Evolutionary conservation across 1,140 invertebrate species (phyloP), one percentile per base, ranked within the genome.

Genomic region (Cheumatopsyche charites): DNA sequence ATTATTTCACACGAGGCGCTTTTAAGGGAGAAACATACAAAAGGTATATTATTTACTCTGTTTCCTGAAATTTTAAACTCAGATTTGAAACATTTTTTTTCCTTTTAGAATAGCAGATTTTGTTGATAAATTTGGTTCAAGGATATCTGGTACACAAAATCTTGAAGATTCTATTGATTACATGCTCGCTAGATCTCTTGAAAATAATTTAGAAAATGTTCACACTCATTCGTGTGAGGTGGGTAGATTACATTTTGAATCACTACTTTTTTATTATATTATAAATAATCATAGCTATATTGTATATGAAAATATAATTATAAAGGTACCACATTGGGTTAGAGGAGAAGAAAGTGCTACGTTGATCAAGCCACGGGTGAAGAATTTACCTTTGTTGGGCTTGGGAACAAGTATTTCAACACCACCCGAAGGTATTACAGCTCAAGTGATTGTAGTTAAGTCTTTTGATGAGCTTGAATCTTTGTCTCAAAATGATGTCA

Each of bases 101-200:
- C 5, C 47, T 74, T 71, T 47, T n/a, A 85, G 89, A 78, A 78
- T 92, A 15, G 82, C 86, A 1, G 72, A 79, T 12, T 90, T 92
- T 78, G 86, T 89, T 0, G 90, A 92, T 75, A 87, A 82, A 72
- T 92, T 91, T 82, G 90, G 90, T 1, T 79, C 82, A 3, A 80
- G 91, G 73, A 78, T 90, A 25, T 78, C 87, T 0, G 90, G 90
- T 1, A 86, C 88, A 0, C 45, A 85, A 68, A 82, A 79, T 72
- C 81, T 91, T 11, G 89, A 91, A 80, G 78, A 87, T 71, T 80
- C 90, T 0, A 92, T 92, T 58, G 88, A 92, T 81, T 90, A 88
- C 75, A 86, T 89, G 78, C 43, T 90, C 5, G 76, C 87, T 19
- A 80, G 82, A 68, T 84, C 87, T 58, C 78, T 76, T 15, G 69